These are phyloP conservation scores for Archaeoteleia sp. DNA, from an alignment of 2,888 invertebrate genomes.

Conservation along the genomic window DNA sequence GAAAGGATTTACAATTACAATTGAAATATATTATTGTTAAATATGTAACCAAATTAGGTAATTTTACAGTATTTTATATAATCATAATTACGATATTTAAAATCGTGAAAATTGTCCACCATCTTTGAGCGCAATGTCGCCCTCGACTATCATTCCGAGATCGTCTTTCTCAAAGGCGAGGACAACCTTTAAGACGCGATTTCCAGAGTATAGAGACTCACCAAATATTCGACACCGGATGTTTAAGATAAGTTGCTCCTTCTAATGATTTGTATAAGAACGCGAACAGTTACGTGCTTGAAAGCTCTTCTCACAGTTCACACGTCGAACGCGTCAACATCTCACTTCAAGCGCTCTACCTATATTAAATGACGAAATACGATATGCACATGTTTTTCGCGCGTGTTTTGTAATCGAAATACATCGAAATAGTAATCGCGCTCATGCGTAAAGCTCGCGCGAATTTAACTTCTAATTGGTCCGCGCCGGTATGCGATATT, in stretches of 20 bases:
- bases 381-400: slow-evolving; percentile 29
- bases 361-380: slow-evolving; percentile 16
- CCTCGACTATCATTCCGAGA: slow-evolving; percentile 7
- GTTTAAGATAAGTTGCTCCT: slow-evolving; percentile 31
- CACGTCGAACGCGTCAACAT: slow-evolving; percentile 3
- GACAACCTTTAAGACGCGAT: slow-evolving; percentile 23
- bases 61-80: slow-evolving; percentile 10
- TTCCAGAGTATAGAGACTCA: slow-evolving; percentile 18
- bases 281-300: slow-evolving; percentile 38
- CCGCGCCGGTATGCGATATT: too few relatives aligned
- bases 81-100: slow-evolving; percentile 3
- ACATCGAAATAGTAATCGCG: slow-evolving; percentile 26
- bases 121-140: background rate
- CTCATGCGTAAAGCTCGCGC: slow-evolving; percentile 15
- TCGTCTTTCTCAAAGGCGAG: slow-evolving; percentile 6
- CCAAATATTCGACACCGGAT: slow-evolving; percentile 14
- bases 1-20: too few relatives aligned
- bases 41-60: slow-evolving; percentile 35
- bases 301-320: slow-evolving; percentile 32
- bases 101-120: slow-evolving; percentile 1
- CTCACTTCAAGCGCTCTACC: slow-evolving; percentile 21
- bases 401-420: slow-evolving; percentile 12
- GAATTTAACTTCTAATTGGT: slow-evolving; percentile 29
- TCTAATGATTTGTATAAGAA: slow-evolving; percentile 23
- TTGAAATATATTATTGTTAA: too few relatives aligned